Evolutionary conservation across 92 coral and sea anemone genomes (phyloP), one percentile per base, ranked within the genome.

Genomic region (Micromussa lordhowensis): DNA sequence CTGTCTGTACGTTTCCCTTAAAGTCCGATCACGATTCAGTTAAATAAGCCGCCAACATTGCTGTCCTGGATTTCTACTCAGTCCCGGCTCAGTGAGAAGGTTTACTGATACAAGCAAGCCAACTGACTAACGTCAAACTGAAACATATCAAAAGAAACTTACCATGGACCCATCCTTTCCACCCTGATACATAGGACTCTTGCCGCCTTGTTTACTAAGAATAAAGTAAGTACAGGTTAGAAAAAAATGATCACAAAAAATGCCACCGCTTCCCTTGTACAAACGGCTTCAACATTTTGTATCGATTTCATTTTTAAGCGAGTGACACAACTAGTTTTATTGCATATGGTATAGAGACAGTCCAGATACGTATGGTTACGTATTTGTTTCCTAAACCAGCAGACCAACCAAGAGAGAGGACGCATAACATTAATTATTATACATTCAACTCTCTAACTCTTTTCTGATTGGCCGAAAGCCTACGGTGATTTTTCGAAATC

Each of bases 101-200:
- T 66, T 28, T 10, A 66, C 29, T 10, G 16, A 66, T 10, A 66
- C 69, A 24, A n/a, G n/a, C 66, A 58, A 58, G 22, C 8, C 29
- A 5, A 13, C 24, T 24, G 1, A 61, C 68, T 61, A 58, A 58
- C n/a, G 4, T 58, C 21, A 63, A 24, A 63, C 29, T 71, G 49
- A 32, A 71, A 71, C 22, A 71, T n/a, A 71, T 80, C 84, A 70
- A 76, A 86, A 75, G 83, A 82, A 49, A 83, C 78, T 63, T 88
- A 88, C 83, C 88, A 82, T 88, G 88, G 66, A 18, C 30, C 73
- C 55, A 38, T 84, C 81, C 22, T 58, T 78, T 34, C 81, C 77
- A 54, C 55, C 81, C 68, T 74, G 88, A 16, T 84, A 53, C 88
- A 84, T 84, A 2, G 88, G 88, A 63, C 89, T 86, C 68, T 68